A percentile compares a stretch with the other conserved stretches of the same genome.
phyloP scores from a whole-genome alignment of 2,113 vertebrate genomes.

The Tauraco erythrolophus region DNA sequence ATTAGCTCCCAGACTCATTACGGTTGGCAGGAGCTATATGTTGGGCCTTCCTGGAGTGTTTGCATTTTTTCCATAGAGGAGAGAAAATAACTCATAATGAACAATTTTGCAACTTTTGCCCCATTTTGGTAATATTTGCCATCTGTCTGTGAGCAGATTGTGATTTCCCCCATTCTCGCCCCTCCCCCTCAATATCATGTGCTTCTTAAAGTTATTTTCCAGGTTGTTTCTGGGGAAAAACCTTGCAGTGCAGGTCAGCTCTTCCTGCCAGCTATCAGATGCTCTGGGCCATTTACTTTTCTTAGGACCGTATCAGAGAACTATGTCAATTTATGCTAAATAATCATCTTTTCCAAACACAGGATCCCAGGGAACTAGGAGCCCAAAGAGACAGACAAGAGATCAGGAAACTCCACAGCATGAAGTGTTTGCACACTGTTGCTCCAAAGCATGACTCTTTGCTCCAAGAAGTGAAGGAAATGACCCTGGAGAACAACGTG shows the following conservation, averaged over 20 bases:
- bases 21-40: background rate
- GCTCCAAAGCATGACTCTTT: background rate
- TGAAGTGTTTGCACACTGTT: background rate
- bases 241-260: background rate
- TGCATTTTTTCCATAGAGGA: background rate
- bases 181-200: accelerated
- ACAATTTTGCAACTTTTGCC: background rate
- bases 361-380: background rate
- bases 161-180: background rate
- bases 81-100: background rate
- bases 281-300: background rate
- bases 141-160: background rate
- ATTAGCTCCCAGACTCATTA: background rate
- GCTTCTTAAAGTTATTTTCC: background rate
- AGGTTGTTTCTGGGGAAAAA: background rate
- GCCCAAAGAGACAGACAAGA: background rate
- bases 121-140: background rate
- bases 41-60: background rate
- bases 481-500: background rate
- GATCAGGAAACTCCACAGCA: background rate
- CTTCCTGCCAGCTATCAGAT: background rate
- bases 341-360: background rate
- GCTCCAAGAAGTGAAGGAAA: background rate
- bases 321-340: background rate
- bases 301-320: background rate